Percentiles rank a stretch among this genome's conserved stretches.
Evolutionary conservation across 2,888 invertebrate genomes (phyloP).

Genomic region (Drosophila kuntzei): DNA sequence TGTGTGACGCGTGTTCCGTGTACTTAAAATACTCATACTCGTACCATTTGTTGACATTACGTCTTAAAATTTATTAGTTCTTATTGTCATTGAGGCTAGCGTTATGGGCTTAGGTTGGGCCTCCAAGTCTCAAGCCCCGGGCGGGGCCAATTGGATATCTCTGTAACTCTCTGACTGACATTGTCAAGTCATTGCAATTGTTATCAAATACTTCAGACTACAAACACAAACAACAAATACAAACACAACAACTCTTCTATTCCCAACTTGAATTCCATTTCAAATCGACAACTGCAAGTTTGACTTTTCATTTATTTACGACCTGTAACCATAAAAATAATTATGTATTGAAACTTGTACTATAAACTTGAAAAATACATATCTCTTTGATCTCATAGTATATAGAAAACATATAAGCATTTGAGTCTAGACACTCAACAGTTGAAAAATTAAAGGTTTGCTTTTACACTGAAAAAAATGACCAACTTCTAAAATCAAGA

Average conservation of each 20-base stretch:
- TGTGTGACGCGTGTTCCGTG: constrained; percentile 40
- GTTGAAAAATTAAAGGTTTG: too few species aligned
- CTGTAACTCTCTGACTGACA: constrained; percentile 4
- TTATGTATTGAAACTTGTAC: neutral
- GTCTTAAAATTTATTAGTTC: constrained; percentile 75
- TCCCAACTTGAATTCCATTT: constrained; percentile 9
- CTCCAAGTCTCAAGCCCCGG: constrained; percentile 15
- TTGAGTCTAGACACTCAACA: too few species aligned
- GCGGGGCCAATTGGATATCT: constrained; percentile 37
- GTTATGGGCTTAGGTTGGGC: constrained; percentile 45
- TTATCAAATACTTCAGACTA: constrained; percentile 20
- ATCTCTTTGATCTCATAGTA: neutral
- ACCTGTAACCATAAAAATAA: neutral
- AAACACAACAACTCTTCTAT: neutral
- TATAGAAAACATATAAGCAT: too few species aligned
- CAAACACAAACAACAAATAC: too few species aligned
- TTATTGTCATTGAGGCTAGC: constrained; percentile 51
- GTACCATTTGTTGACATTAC: constrained; percentile 68
- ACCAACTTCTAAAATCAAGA: too few species aligned
- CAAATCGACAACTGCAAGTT: neutral
- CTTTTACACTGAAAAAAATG: too few species aligned
- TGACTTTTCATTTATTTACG: constrained; percentile 14
- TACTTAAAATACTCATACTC: constrained; percentile 28
- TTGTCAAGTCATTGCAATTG: constrained; percentile 39
- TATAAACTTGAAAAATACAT: neutral